Base-by-base conservation (phyloP, 2,113 vertebrate genomes). In the Deroptyus accipitrinus region DNA sequence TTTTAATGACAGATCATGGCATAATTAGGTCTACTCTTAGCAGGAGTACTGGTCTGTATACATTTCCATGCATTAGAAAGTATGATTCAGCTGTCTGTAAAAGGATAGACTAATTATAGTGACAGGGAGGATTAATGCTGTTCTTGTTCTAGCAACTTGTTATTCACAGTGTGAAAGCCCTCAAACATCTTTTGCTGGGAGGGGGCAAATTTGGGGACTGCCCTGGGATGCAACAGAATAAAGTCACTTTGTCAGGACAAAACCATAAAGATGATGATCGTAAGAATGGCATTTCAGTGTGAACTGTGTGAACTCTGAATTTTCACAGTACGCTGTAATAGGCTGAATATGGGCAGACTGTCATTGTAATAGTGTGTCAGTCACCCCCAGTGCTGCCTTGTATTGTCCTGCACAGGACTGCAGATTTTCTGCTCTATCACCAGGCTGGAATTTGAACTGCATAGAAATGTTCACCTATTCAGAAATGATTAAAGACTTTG, bases 1-100 rank as follows among this genome's bases (percentile, higher is more conserved):
- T 88, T 97, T 95, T 94, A 93, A 92, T 94, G 79, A 89, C 86
- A 93, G 69, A 94, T 93, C 80, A 96, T 90, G 86, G 86, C 90
- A 89, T 93, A 96, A 96, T 93, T 90, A 94, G 48, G 86, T 84
- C 80, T 96, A 66, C 57, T 92, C 57, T 79, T 96, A 93, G 86
- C 90, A 86, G 88, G 86, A 96, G 57, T 95, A 96, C 74, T 82
- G 92, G 90, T 96, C 81, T 96, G 86, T 96, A 94, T 95, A 92
- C 59, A 84, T 96, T 96, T 97, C 91, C 95, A 95, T 96, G 95
- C 73, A 97, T 97, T 93, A 95, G 64, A 92, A 97, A 95, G 90
- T 96, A 96, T 86, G 94, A 96, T 96, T 97, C 95, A 96, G 92
- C 94, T 95, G 90, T 93, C 92, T 91, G 69, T 96, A 90, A 90